A percentile compares a stretch with the other conserved stretches of the same genome.
Evolutionary conservation across 64 coral and sea anemone genomes (phyloP).

Genomic region (Pachyseris speciosa): DNA sequence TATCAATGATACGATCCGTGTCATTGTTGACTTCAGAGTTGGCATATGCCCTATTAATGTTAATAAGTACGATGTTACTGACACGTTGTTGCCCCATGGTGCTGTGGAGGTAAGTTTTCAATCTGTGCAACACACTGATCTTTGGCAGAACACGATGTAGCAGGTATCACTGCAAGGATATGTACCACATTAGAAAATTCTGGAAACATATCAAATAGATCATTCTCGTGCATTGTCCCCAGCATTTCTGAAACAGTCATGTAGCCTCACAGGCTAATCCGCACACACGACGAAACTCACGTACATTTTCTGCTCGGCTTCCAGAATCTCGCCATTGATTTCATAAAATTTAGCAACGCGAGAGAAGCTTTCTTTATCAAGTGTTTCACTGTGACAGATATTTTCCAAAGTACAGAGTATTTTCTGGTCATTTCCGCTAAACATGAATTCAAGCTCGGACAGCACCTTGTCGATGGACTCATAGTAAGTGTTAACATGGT

Average conservation of each 20-base stretch:
- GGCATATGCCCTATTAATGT: constrained; percentile 31
- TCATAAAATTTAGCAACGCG: no score
- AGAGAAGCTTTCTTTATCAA: no score
- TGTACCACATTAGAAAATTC: constrained; percentile 12
- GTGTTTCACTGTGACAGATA: no score
- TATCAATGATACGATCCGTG: constrained; percentile 16
- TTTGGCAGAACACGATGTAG: constrained; percentile 15
- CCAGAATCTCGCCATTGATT: no score
- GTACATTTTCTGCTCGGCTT: constrained; percentile 36
- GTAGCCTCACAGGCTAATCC: no score
- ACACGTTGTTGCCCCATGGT: constrained; percentile 47
- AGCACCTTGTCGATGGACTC: no score
- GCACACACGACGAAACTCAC: no score
- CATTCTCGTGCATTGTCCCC: constrained; percentile 22
- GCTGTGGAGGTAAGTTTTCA: constrained; percentile 38
- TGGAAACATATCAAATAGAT: constrained; percentile 17
- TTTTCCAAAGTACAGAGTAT: no score
- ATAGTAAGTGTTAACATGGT: no score
- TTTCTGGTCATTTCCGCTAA: no score
- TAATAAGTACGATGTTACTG: constrained; percentile 13
- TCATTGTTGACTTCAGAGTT: constrained; percentile 33
- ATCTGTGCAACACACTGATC: constrained; percentile 20
- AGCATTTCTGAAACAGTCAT: constrained; percentile 32
- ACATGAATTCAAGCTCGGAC: no score
- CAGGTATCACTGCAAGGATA: constrained; percentile 38